phyloP scores from a whole-genome alignment of 2,797 vertebrate genomes.

The Onychomys arenicola region DNA sequence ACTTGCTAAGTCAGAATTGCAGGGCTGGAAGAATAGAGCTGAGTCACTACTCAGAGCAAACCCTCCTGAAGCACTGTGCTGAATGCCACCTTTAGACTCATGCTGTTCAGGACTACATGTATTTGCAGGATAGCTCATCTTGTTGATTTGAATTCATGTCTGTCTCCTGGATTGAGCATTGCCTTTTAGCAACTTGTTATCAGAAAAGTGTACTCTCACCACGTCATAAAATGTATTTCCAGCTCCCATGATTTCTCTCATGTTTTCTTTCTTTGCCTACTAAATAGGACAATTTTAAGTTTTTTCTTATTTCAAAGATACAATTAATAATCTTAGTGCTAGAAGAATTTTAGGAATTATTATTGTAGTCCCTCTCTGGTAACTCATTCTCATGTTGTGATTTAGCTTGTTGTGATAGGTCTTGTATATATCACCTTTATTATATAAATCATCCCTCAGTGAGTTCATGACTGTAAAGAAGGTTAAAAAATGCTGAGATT shows the following conservation, averaged over 20 bases:
- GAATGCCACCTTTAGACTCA: neutral
- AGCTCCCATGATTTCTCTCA: slow-evolving; percentile 34
- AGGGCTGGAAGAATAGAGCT: neutral
- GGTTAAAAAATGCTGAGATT: slow-evolving; percentile 21
- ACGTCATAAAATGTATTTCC: slow-evolving; percentile 18
- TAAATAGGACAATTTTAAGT: slow-evolving; percentile 41
- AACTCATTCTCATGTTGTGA: neutral
- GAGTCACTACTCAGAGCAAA: neutral
- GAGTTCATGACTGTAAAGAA: slow-evolving; percentile 34
- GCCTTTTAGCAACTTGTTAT: slow-evolving; percentile 50
- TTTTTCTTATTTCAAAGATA: slow-evolving; percentile 28
- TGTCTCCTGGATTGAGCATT: slow-evolving; percentile 48
- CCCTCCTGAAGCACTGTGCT: neutral
- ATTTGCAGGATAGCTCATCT: slow-evolving; percentile 35
- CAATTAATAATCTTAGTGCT: slow-evolving; percentile 46
- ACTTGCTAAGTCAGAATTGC: neutral
- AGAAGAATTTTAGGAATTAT: slow-evolving; percentile 33
- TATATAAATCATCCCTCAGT: neutral
- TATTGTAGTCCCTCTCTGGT: neutral
- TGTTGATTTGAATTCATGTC: slow-evolving; percentile 55
- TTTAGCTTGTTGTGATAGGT: slow-evolving; percentile 45
- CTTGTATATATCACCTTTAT: slow-evolving; percentile 1
- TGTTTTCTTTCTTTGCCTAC: slow-evolving; percentile 64
- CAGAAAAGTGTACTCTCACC: slow-evolving; percentile 34
- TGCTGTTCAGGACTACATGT: neutral